Evolutionary conservation across 2,888 invertebrate species (phyloP).

Genomic region (Mimachlamys varia): DNA sequence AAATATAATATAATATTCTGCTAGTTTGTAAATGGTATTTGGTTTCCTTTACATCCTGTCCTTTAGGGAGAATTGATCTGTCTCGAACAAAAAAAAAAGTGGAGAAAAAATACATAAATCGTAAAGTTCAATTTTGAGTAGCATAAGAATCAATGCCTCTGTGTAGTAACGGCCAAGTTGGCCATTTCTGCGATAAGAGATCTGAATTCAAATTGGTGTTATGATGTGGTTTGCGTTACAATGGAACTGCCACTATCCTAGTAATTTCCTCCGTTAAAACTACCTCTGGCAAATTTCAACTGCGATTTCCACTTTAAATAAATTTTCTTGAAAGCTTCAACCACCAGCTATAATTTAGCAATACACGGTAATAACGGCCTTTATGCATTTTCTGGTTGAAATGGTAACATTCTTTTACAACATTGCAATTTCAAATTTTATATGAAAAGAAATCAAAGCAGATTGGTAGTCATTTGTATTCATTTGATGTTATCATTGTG

Average conservation of each 20-base stretch:
- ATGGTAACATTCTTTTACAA: background rate
- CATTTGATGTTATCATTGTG: conserved; percentile 31
- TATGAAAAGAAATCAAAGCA: conserved; percentile 33
- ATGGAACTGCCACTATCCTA: background rate
- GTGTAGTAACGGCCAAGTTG: background rate
- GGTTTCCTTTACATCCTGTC: conserved; percentile 11
- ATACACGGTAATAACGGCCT: conserved; percentile 24
- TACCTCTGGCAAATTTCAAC: conserved; percentile 31
- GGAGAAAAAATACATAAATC: conserved; percentile 26
- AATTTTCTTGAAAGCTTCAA: conserved; percentile 36
- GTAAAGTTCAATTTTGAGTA: conserved; percentile 36
- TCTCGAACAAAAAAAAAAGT: conserved; percentile 22
- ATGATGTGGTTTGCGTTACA: conserved; percentile 14
- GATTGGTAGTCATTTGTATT: conserved; percentile 16
- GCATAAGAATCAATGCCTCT: background rate
- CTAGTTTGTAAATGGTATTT: background rate
- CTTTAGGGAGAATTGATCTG: conserved; percentile 11
- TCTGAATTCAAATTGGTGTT: conserved; percentile 31
- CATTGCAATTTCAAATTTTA: conserved; percentile 34
- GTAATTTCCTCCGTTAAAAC: conserved; percentile 22
- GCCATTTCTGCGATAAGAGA: conserved; percentile 5
- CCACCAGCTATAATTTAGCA: conserved; percentile 26
- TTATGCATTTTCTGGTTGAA: conserved; percentile 27
- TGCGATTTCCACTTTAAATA: conserved; percentile 34
- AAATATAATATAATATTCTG: background rate